Percentiles rank a stretch among this genome's conserved stretches.
These are phyloP conservation scores for Onychorhynchus coronatus DNA, from an alignment of 2,113 vertebrate species.

Conservation along the genomic window DNA sequence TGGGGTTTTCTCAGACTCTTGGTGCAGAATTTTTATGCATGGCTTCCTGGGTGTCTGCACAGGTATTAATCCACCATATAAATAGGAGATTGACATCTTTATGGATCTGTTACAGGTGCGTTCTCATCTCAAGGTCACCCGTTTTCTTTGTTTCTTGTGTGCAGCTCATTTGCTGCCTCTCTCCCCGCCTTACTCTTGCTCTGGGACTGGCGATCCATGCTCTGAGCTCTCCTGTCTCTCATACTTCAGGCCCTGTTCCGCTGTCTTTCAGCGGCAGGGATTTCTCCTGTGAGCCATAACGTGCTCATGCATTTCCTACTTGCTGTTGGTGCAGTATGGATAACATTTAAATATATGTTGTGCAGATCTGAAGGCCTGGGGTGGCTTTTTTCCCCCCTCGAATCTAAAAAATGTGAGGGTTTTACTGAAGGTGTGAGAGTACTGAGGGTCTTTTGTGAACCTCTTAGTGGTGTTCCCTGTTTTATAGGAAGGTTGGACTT, in stretches of 20 bases:
- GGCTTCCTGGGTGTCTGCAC: background rate
- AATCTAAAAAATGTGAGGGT: background rate
- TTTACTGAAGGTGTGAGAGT: background rate
- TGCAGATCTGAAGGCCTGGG: background rate
- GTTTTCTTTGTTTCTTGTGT: background rate
- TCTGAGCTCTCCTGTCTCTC: background rate
- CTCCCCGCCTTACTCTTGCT: background rate
- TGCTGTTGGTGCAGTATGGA: background rate
- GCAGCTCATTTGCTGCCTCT: background rate
- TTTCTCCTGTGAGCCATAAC: background rate
- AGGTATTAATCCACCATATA: background rate
- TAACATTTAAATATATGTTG: background rate
- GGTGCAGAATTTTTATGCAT: conserved; percentile 2
- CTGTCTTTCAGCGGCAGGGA: background rate
- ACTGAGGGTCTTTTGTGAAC: background rate
- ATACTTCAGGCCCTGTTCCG: background rate
- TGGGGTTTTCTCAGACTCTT: background rate
- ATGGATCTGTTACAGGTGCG: background rate
- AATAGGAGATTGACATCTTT: background rate
- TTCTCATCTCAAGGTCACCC: background rate
- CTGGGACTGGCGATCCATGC: background rate
- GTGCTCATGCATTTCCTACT: background rate
- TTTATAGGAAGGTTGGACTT: background rate
- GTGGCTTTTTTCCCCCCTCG: too few relatives aligned
- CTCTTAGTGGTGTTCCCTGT: background rate